Conservation (phyloP, 1,140 invertebrate species). For the Pantala flavescens region DNA sequence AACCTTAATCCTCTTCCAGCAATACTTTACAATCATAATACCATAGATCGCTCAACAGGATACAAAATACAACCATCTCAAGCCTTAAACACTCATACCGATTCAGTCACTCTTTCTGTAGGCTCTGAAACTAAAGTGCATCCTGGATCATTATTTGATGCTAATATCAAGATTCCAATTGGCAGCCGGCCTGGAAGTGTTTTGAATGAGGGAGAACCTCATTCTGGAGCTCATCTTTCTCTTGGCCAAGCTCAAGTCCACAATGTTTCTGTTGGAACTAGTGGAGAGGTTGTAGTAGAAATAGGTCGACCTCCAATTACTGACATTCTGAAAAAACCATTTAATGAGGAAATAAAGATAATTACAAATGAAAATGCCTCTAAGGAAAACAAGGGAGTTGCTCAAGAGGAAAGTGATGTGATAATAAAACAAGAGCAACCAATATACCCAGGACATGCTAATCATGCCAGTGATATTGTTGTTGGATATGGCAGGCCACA, state of each 20-base stretch:
- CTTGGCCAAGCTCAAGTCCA: not conserved
- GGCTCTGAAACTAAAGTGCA: not conserved
- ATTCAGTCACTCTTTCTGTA: not conserved
- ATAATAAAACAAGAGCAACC: not conserved
- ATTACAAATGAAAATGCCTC: not conserved
- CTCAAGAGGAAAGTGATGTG: not conserved
- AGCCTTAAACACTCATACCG: not conserved
- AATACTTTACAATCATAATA: slow-evolving; percentile 15
- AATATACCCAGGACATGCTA: not conserved
- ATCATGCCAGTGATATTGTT: not conserved
- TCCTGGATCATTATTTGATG: not conserved
- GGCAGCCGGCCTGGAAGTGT: not conserved
- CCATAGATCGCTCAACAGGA: slow-evolving; percentile 18
- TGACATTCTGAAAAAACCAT: not conserved
- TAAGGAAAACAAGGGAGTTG: not conserved
- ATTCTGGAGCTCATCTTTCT: not conserved
- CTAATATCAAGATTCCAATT: not conserved
- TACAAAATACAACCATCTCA: slow-evolving; percentile 14
- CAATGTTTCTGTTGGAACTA: not conserved
- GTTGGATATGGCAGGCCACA: not conserved
- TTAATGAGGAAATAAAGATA: not conserved
- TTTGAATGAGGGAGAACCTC: not conserved
- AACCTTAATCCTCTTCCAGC: slow-evolving; percentile 11
- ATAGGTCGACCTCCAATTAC: not conserved
- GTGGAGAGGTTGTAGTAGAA: not conserved